Conservation (phyloP, 92 coral and sea anemone genomes). For the Porites cylindrica region DNA sequence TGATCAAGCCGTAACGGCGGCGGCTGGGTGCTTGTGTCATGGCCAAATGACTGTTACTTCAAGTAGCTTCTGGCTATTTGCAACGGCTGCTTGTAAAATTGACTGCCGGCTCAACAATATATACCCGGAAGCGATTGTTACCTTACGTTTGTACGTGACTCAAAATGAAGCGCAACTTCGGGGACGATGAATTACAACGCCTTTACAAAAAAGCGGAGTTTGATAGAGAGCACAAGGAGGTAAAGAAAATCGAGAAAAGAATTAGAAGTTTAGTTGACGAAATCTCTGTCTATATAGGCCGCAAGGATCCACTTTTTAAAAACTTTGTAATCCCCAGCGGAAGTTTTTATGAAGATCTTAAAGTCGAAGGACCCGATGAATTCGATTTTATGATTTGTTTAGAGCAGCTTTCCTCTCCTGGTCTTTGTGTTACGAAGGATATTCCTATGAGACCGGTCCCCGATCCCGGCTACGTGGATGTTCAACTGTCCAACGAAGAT, state of each 20-base stretch:
- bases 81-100: too few species aligned
- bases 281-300: slow-evolving; percentile 26
- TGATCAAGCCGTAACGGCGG: too few species aligned
- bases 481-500: background rate
- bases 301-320: slow-evolving; percentile 41
- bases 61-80: too few species aligned
- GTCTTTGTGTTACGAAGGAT: slow-evolving; percentile 43
- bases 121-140: too few species aligned
- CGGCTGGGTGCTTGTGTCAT: too few species aligned
- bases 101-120: too few species aligned
- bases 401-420: slow-evolving; percentile 44
- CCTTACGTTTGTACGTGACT: too few species aligned
- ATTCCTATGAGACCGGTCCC: slow-evolving; percentile 53
- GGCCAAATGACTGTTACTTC: too few species aligned
- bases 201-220: slow-evolving; percentile 45
- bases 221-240: slow-evolving; percentile 49
- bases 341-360: slow-evolving; percentile 66
- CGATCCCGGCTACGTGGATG: slow-evolving; percentile 66
- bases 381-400: slow-evolving; percentile 70
- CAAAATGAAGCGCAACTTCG: too few species aligned
- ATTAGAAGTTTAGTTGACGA: slow-evolving; percentile 24
- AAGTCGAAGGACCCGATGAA: slow-evolving; percentile 65
- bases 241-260: slow-evolving; percentile 53
- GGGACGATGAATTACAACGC: too few species aligned
- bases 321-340: slow-evolving; percentile 52